A percentile compares a stretch with the other conserved stretches of the same genome.
These are phyloP conservation scores for Augochlora pura DNA, from an alignment of 1,140 invertebrate genomes.

Conservation along the genomic window DNA sequence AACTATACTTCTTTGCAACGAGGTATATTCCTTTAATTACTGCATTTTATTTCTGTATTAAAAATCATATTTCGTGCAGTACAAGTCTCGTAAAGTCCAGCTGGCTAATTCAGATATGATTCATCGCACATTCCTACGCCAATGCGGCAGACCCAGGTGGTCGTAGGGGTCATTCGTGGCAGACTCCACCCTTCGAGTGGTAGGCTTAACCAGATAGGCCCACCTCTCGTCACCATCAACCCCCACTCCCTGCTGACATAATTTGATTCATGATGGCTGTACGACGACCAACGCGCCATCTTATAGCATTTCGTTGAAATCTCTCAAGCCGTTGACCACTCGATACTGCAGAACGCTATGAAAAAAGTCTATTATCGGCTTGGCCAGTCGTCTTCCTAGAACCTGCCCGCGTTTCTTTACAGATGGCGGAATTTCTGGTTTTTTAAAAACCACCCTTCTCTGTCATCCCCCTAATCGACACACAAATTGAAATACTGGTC, in stretches of 20 bases:
- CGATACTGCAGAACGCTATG: slow-evolving; percentile 27
- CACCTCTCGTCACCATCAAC: slow-evolving; percentile 60
- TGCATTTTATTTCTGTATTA: background rate
- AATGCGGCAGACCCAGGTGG: slow-evolving; percentile 58
- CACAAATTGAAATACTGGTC: no score
- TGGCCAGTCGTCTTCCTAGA: background rate
- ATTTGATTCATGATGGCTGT: slow-evolving; percentile 74
- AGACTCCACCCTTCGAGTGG: slow-evolving; percentile 67
- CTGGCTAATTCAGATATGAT: background rate
- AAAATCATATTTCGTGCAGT: background rate
- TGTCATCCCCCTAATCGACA: no score
- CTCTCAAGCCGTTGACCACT: background rate
- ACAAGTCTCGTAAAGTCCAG: background rate
- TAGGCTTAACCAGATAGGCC: slow-evolving; percentile 65
- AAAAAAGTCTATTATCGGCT: slow-evolving; percentile 15
- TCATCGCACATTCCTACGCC: slow-evolving; percentile 45
- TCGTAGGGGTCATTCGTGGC: slow-evolving; percentile 45
- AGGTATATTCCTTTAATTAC: background rate
- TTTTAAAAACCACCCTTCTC: background rate
- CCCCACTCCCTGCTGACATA: slow-evolving; percentile 56
- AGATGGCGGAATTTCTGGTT: slow-evolving; percentile 53
- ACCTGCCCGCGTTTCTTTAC: background rate
- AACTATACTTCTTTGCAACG: background rate
- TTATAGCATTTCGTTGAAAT: background rate
- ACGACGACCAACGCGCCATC: slow-evolving; percentile 57